Conservation (phyloP, 1,140 invertebrate genomes). For the Lasioglossum albipes region DNA sequence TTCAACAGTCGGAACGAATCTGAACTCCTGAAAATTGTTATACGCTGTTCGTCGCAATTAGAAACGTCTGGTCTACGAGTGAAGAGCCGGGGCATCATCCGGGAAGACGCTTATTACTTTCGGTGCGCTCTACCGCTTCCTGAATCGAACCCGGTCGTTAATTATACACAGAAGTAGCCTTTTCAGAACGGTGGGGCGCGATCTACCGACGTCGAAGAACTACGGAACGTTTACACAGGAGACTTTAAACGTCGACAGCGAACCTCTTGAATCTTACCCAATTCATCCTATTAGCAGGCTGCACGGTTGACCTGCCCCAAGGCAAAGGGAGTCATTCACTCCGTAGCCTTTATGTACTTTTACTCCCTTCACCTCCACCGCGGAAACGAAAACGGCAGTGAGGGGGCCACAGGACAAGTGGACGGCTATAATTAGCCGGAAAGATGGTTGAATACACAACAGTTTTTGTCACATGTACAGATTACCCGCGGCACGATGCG, state of each 20-base stretch:
- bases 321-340: conserved; percentile 45
- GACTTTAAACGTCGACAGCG: conserved; percentile 49
- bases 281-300: conserved; percentile 57
- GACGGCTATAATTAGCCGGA: conserved; percentile 49
- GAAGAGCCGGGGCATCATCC: background rate
- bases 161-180: conserved; percentile 26
- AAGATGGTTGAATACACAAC: background rate
- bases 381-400: conserved; percentile 40
- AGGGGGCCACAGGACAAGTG: conserved; percentile 9
- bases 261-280: conserved; percentile 52
- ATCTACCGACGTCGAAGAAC: background rate
- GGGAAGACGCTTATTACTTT: background rate
- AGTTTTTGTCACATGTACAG: too few relatives aligned
- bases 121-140: background rate
- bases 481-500: too few relatives aligned
- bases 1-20: background rate
- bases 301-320: conserved; percentile 51
- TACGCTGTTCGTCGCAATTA: conserved; percentile 13
- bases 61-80: background rate
- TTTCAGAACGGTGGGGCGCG: background rate
- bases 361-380: conserved; percentile 28
- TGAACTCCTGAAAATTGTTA: too few relatives aligned
- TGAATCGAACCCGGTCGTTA: conserved; percentile 7
- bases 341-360: conserved; percentile 44
- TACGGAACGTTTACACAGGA: conserved; percentile 39